Conservation (phyloP, 1,140 invertebrate species). For the Cydia splendana region DNA sequence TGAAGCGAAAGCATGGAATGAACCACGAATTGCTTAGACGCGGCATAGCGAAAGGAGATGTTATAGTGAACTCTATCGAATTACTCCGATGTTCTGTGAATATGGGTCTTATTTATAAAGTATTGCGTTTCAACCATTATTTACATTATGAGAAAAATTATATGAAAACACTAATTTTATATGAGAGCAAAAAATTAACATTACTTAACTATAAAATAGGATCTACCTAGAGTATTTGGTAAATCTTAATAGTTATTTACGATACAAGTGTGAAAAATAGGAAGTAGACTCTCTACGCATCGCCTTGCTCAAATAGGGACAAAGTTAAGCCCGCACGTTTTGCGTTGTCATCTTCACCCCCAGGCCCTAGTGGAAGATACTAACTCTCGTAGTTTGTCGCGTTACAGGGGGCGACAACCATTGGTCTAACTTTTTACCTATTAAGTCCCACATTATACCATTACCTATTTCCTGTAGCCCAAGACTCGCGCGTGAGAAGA, state of each 20-base stretch:
- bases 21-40: not conserved
- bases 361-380: conserved; percentile 63
- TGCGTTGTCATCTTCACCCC: conserved; percentile 73
- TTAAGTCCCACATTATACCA: too few species aligned
- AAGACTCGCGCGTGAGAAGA: too few species aligned
- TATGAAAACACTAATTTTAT: too few species aligned
- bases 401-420: conserved; percentile 36
- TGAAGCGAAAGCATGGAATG: not conserved
- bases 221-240: too few species aligned
- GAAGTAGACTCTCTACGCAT: too few species aligned
- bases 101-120: not conserved
- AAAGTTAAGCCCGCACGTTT: conserved; percentile 43
- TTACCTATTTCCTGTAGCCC: too few species aligned
- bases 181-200: too few species aligned
- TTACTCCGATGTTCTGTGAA: not conserved
- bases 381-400: conserved; percentile 60
- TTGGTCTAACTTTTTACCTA: not conserved
- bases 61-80: conserved; percentile 9
- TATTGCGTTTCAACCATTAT: not conserved
- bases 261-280: too few species aligned
- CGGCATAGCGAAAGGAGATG: not conserved
- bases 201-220: too few species aligned
- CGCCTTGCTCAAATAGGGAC: too few species aligned
- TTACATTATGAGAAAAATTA: not conserved
- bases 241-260: too few species aligned